Conservation (phyloP, 2,113 vertebrate species). For the Geococcyx californianus region DNA sequence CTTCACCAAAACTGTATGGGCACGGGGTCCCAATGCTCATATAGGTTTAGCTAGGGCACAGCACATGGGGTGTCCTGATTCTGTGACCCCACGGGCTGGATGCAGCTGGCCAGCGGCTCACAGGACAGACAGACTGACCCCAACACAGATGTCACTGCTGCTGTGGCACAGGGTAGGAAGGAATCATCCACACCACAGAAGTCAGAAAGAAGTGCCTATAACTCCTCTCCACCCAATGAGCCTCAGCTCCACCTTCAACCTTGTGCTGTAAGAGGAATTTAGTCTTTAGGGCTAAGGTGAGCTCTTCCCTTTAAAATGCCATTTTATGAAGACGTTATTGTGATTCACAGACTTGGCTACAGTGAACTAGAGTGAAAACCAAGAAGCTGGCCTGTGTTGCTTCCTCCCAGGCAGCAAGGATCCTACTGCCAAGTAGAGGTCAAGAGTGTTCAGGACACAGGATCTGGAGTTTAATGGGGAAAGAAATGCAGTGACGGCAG, state of each 20-base stretch:
- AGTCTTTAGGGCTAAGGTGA: neutral
- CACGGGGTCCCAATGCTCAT: neutral
- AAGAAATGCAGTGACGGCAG: neutral
- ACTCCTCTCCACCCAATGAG: neutral
- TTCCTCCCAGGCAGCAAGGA: neutral
- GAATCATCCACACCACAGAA: neutral
- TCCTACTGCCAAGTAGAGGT: neutral
- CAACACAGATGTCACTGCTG: neutral
- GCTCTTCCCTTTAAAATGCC: neutral
- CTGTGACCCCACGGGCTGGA: neutral
- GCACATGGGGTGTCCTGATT: neutral
- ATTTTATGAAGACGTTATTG: neutral
- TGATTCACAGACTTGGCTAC: neutral
- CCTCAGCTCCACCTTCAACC: neutral
- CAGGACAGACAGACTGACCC: neutral
- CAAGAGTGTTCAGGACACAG: neutral
- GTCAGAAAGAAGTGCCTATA: neutral
- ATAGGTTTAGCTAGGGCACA: neutral
- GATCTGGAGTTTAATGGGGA: neutral
- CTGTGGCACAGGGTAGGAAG: neutral
- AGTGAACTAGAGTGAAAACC: neutral
- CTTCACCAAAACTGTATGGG: neutral
- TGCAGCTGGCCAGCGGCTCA: neutral
- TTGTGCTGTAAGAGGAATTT: neutral
- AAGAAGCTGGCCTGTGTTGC: neutral